phyloP scores from a whole-genome alignment of 1,140 invertebrate species.

The Oryctes rhinoceros region DNA sequence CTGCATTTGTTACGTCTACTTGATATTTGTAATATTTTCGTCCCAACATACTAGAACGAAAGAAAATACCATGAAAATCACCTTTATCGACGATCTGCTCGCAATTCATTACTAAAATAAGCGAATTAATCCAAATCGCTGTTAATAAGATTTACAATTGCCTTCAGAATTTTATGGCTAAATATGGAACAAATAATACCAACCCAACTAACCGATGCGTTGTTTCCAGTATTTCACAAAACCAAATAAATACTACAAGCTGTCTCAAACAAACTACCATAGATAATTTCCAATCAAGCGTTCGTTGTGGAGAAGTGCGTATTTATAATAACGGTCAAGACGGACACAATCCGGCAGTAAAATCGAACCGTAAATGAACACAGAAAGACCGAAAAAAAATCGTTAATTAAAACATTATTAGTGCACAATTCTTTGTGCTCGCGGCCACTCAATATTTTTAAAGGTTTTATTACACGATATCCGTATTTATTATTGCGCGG shows the following conservation, averaged over 20 bases:
- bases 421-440: constrained; percentile 42
- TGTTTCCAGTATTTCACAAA: not conserved
- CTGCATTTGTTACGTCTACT: no score
- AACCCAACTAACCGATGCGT: not conserved
- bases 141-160: no score
- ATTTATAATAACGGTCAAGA: not conserved
- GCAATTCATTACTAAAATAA: no score
- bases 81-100: no score
- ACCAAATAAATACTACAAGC: not conserved
- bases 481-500: constrained; percentile 33
- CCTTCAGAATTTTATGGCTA: no score
- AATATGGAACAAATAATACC: not conserved
- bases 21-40: no score
- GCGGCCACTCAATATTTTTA: constrained; percentile 42
- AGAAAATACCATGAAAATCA: no score
- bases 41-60: no score
- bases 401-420: constrained; percentile 41
- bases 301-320: constrained; percentile 9
- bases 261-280: constrained; percentile 21
- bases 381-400: constrained; percentile 34
- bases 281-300: constrained; percentile 25
- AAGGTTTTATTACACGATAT: constrained; percentile 39
- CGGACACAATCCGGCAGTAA: constrained; percentile 29
- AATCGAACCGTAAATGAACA: constrained; percentile 33
- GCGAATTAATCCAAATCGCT: no score